Percentiles rank a stretch among this genome's conserved stretches.
Evolutionary conservation across 1,140 invertebrate species (phyloP).

Genomic region (Coelopa frigida): DNA sequence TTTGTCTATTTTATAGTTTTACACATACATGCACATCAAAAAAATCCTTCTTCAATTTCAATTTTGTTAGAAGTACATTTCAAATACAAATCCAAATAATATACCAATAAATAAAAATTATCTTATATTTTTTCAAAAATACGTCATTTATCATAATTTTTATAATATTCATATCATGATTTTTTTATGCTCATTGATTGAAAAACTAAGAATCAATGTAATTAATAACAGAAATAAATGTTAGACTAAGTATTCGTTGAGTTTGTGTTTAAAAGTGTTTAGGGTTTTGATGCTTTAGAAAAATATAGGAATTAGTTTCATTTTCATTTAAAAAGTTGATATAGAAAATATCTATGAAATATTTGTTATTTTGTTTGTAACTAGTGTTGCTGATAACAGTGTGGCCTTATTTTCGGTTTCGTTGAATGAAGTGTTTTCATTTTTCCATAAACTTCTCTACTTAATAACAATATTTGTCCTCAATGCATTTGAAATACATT

Average conservation of each 20-base stretch:
- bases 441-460: not conserved
- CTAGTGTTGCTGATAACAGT: slow-evolving; percentile 7
- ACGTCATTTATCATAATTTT: slow-evolving; percentile 7
- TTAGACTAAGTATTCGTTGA: too few relatives aligned
- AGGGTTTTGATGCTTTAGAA: too few relatives aligned
- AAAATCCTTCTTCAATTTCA: too few relatives aligned
- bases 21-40: too few relatives aligned
- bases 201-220: too few relatives aligned
- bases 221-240: too few relatives aligned
- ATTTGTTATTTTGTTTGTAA: not conserved
- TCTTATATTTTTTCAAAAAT: slow-evolving; percentile 8
- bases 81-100: not conserved
- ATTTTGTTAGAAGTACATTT: not conserved
- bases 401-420: slow-evolving; percentile 1
- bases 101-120: not conserved
- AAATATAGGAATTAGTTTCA: too few relatives aligned
- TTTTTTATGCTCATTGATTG: too few relatives aligned
- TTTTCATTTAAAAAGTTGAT: slow-evolving; percentile 2
- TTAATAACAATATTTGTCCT: slow-evolving; percentile 1
- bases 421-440: not conserved
- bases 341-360: slow-evolving; percentile 3
- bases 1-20: too few relatives aligned
- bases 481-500: not conserved
- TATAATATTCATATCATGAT: not conserved
- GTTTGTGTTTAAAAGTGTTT: too few relatives aligned